Conservation (phyloP, 2,797 vertebrate species). For the Mico argentatus region DNA sequence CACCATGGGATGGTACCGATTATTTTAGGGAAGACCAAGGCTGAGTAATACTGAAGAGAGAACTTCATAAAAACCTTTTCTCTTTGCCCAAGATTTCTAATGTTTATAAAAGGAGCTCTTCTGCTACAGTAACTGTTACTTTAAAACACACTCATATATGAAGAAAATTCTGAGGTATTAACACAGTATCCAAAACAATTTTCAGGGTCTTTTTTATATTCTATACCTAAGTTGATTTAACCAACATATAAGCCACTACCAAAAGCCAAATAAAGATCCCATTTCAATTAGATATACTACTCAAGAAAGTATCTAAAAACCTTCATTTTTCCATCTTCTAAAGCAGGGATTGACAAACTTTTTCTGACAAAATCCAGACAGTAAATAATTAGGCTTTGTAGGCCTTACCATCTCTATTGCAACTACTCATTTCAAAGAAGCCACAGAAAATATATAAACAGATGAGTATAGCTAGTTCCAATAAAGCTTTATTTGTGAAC, state of each 20-base stretch:
- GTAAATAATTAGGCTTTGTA: neutral
- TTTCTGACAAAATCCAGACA: neutral
- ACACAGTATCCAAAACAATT: neutral
- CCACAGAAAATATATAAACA: neutral
- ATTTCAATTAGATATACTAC: conserved; percentile 17
- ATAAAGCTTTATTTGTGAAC: neutral
- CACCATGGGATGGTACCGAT: neutral
- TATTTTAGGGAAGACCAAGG: neutral
- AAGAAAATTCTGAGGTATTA: neutral
- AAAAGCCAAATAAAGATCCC: conserved; percentile 8
- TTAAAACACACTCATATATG: neutral
- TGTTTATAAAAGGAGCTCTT: conserved; percentile 31
- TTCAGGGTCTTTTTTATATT: conserved; percentile 24
- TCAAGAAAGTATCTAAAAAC: neutral
- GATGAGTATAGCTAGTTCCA: neutral
- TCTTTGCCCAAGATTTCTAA: neutral
- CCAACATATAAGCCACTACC: neutral
- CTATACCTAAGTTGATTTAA: conserved; percentile 3
- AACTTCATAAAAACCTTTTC: neutral
- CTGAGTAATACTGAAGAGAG: neutral
- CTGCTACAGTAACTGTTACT: neutral
- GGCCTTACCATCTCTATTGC: neutral
- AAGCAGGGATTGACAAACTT: neutral
- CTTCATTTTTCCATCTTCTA: conserved; percentile 1
- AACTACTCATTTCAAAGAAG: neutral